These are phyloP conservation scores for Champsocephalus esox DNA, from an alignment of 2,797 vertebrate species.

Conservation along the genomic window DNA sequence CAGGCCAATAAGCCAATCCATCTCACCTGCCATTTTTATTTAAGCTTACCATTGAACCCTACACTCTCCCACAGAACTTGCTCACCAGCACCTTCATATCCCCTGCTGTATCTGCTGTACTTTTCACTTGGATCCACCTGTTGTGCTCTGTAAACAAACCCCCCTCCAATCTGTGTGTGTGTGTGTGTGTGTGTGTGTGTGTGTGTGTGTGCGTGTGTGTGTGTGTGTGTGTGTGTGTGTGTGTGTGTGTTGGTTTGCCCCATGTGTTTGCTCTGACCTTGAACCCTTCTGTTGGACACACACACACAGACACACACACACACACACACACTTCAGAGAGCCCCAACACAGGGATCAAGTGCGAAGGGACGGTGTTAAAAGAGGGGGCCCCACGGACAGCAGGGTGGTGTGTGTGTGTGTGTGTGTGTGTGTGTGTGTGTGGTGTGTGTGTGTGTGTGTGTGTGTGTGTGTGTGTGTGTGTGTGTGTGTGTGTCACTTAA, in stretches of 20 bases:
- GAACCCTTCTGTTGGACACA: no score
- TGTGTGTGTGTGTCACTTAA: not conserved
- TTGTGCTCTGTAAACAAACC: not conserved
- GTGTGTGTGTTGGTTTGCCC: not conserved
- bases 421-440: not conserved
- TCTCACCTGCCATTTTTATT: not conserved
- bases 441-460: not conserved
- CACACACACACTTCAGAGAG: not conserved
- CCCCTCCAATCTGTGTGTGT: not conserved
- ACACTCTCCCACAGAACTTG: not conserved
- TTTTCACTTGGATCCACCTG: not conserved
- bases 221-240: not conserved
- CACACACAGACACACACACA: not conserved
- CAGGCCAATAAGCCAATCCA: no score
- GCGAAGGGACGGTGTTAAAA: no score
- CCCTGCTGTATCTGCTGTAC: not conserved
- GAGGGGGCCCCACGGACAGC: no score
- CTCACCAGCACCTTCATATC: not conserved
- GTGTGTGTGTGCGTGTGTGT: not conserved
- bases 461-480: not conserved
- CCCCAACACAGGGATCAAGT: no score
- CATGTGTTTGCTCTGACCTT: not conserved
- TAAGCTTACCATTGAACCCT: not conserved
- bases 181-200: not conserved
- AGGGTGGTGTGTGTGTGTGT: not conserved